Evolutionary conservation across 1,140 invertebrate species (phyloP).

Genomic region (Heliconius eleuchia): DNA sequence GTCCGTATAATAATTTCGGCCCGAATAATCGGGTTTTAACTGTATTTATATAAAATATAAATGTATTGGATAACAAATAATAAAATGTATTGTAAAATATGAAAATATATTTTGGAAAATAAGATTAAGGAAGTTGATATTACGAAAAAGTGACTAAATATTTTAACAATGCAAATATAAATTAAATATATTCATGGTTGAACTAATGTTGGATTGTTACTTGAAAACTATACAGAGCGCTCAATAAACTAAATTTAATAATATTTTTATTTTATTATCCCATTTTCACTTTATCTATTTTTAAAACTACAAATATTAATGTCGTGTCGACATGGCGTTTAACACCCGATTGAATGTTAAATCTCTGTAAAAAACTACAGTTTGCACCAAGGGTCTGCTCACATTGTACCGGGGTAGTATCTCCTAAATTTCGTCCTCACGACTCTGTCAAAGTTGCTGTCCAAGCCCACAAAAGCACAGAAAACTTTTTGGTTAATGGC

Average conservation of each 20-base stretch:
- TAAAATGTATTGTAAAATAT: not conserved
- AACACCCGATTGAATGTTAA: too few species aligned
- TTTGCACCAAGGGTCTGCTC: too few species aligned
- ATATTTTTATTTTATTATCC: not conserved
- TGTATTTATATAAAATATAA: not conserved
- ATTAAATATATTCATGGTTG: not conserved
- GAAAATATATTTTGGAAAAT: not conserved
- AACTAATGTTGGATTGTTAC: not conserved
- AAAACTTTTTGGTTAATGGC: too few species aligned
- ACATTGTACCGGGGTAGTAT: too few species aligned
- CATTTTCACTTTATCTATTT: not conserved
- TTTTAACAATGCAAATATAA: conserved; percentile 1
- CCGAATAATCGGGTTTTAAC: too few species aligned
- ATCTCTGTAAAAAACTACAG: too few species aligned
- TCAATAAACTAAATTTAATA: conserved; percentile 14
- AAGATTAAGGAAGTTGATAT: not conserved
- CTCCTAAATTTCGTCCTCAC: too few species aligned
- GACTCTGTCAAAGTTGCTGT: too few species aligned
- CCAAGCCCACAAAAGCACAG: too few species aligned
- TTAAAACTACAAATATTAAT: too few species aligned
- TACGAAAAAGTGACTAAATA: not conserved
- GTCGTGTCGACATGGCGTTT: too few species aligned
- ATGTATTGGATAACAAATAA: not conserved
- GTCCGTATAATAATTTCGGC: too few species aligned
- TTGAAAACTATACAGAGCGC: conserved; percentile 17